Base-by-base conservation (phyloP, 2,888 invertebrate genomes). In the Stenotaenia linearis region DNA sequence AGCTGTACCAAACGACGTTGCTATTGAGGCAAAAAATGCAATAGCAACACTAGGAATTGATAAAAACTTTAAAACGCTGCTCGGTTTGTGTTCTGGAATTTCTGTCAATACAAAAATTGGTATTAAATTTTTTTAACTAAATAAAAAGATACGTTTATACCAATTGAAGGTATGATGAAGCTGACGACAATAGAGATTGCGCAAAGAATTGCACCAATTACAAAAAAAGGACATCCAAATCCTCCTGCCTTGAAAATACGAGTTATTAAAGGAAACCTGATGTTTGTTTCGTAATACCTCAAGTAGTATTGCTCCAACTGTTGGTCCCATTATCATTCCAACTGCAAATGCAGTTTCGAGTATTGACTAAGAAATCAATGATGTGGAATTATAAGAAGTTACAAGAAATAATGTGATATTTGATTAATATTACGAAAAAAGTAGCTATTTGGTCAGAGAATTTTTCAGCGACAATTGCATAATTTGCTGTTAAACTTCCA, bases 301-400 rank as follows among this genome's bases (percentile, higher is more conserved):
- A 85, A 92, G 97, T 0, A 97, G 88, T 0, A 92, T 91, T 0
- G 96, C 96, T 0, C 97, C 97, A 12, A 97, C 90, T 0, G 94
- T 94, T 0, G 96, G 96, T 0, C 97, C 96, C 0, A 94, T 93
- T 80, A 96, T 96, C 80, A 96, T 89, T 91, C 97, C 83, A 91
- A 89, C 82, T 0, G 96, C 96, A 85, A 95, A 95, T 85, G 90
- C 90, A 9, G 77, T 77, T 40, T 77, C 77, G 6, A 77, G 25
- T 21, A 77, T 40, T 5, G 77, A 77, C 77, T 77, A 40, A 40
- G 15, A 7, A 40, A 40, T 40, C 2, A 40, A 40, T 40, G 15
- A 40, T 2, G 15, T 2, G 15, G 12, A 15, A 40, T n/a, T n/a
- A n/a, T n/a, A n/a, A n/a, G n/a, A n/a, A n/a, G n/a, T n/a, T n/a